Evolutionary conservation across 2,113 vertebrate species (phyloP).

Genomic region (Equus przewalskii): DNA sequence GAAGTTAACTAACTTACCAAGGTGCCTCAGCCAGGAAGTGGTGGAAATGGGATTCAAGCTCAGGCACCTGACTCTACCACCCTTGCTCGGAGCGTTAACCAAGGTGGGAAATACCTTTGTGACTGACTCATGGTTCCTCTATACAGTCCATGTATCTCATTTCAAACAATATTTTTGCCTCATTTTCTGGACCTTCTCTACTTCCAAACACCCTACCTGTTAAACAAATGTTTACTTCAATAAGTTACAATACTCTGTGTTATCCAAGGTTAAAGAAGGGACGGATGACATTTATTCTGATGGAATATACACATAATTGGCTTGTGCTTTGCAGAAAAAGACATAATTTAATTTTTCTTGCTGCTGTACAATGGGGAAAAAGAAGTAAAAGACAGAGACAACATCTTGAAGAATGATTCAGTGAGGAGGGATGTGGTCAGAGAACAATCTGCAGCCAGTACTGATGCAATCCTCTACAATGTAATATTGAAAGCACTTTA

Average conservation of each 20-base stretch:
- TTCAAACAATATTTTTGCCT: background rate
- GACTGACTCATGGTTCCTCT: background rate
- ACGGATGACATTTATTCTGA: slow-evolving; percentile 47
- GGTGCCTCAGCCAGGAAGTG: background rate
- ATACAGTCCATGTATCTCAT: background rate
- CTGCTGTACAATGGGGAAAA: background rate
- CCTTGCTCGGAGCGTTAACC: background rate
- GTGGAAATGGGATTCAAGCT: background rate
- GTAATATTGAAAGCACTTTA: background rate
- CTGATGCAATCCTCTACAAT: background rate
- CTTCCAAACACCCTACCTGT: background rate
- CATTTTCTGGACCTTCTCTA: background rate
- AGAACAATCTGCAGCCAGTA: background rate
- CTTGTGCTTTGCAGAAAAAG: slow-evolving; percentile 29
- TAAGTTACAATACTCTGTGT: background rate
- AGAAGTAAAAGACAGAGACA: slow-evolving; percentile 3
- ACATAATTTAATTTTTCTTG: slow-evolving; percentile 48
- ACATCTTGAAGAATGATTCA: slow-evolving; percentile 38
- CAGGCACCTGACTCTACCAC: background rate
- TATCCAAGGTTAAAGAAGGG: slow-evolving; percentile 21
- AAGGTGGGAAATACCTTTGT: background rate
- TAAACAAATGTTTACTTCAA: background rate
- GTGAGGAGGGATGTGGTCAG: background rate
- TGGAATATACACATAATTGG: background rate
- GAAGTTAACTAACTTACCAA: background rate